Percentiles rank a stretch among this genome's conserved stretches.
phyloP scores from a whole-genome alignment of 1,140 invertebrate genomes.

The Aleiodes sp. region DNA sequence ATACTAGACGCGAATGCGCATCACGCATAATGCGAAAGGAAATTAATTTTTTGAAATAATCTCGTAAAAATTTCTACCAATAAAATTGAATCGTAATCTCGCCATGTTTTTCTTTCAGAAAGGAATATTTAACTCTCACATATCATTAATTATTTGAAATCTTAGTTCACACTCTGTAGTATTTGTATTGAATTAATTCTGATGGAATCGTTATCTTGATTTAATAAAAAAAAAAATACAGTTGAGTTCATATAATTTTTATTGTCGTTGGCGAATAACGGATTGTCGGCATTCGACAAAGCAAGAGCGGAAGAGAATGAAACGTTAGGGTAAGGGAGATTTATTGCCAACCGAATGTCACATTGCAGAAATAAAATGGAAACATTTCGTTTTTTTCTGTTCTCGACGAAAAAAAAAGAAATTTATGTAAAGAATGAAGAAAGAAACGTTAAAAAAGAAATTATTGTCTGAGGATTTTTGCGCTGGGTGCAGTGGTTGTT shows the following conservation, averaged over 20 bases:
- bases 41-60: too few species aligned
- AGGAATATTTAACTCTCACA: too few species aligned
- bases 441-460: background rate
- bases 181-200: too few species aligned
- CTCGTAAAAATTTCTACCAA: too few species aligned
- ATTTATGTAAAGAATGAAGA: background rate
- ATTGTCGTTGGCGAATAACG: background rate
- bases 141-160: too few species aligned
- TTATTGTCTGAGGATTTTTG: constrained; percentile 18
- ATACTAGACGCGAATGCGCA: too few species aligned
- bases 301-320: constrained; percentile 9
- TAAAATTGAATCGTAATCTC: too few species aligned
- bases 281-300: constrained; percentile 12
- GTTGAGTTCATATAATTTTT: background rate
- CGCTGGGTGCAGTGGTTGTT: background rate
- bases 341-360: constrained; percentile 9
- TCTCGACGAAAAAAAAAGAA: background rate
- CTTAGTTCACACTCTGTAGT: too few species aligned
- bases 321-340: constrained; percentile 1
- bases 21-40: too few species aligned
- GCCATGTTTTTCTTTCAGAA: too few species aligned
- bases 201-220: too few species aligned
- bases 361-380: background rate
- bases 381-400: constrained; percentile 5
- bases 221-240: constrained; percentile 11